phyloP scores from a whole-genome alignment of 2,888 invertebrate genomes.

The Melipona beecheii region DNA sequence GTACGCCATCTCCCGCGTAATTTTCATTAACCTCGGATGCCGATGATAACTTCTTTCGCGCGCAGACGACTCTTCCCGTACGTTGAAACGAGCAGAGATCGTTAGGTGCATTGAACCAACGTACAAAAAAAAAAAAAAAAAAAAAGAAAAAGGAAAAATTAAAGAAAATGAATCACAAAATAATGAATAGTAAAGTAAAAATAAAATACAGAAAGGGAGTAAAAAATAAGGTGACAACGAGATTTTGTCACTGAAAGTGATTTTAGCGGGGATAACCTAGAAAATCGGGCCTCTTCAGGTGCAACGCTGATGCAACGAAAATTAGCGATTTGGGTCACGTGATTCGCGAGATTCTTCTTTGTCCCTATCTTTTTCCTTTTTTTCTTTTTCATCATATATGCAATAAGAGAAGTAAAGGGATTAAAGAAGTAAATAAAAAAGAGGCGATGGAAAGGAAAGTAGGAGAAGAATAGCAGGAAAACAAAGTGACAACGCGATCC shows the following conservation, averaged over 20 bases:
- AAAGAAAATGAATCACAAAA: not conserved
- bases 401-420: not conserved
- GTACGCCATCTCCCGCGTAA: conserved; percentile 19
- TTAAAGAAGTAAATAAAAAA: not conserved
- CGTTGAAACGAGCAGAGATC: conserved; percentile 1
- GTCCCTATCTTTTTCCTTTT: too few species aligned
- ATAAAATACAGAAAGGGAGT: not conserved
- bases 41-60: conserved; percentile 45
- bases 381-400: too few species aligned
- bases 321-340: too few species aligned
- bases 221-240: too few species aligned
- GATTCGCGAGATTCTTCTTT: too few species aligned
- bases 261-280: too few species aligned
- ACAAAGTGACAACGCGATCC: conserved; percentile 4
- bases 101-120: not conserved
- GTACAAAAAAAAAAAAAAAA: not conserved
- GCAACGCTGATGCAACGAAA: too few species aligned
- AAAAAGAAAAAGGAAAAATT: too few species aligned
- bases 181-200: not conserved
- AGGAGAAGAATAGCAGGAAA: not conserved
- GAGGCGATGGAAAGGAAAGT: not conserved
- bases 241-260: too few species aligned
- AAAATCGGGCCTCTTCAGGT: too few species aligned
- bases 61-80: not conserved
- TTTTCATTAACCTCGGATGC: conserved; percentile 44